Evolutionary conservation across 2,888 invertebrate genomes (phyloP).

Genomic region (Drosophila tanythrix): DNA sequence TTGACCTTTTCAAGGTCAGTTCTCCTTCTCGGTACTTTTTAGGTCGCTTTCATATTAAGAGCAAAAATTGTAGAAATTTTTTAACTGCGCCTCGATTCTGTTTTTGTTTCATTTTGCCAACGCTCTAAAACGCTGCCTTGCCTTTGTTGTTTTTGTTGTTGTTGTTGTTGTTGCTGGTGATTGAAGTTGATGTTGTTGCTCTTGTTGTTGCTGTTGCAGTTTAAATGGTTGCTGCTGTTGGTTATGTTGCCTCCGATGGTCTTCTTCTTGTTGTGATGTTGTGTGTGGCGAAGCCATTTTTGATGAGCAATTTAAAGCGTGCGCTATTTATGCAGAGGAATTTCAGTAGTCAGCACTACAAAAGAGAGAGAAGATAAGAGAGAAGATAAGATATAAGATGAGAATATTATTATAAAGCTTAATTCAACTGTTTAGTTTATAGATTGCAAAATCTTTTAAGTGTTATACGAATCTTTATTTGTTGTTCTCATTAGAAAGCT

Average conservation of each 20-base stretch:
- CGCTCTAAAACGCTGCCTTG: constrained; percentile 48
- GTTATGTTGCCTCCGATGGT: constrained; percentile 8
- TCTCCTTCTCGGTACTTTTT: constrained; percentile 26
- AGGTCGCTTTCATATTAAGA: constrained; percentile 47
- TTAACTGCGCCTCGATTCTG: constrained; percentile 42
- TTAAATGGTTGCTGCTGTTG: constrained; percentile 28
- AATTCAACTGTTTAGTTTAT: background rate
- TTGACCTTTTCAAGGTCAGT: constrained; percentile 43
- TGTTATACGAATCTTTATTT: background rate
- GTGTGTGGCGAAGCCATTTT: constrained; percentile 61
- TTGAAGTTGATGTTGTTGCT: constrained; percentile 21
- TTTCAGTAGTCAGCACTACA: constrained; percentile 48
- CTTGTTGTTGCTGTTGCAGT: constrained; percentile 12
- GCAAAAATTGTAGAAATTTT: constrained; percentile 34
- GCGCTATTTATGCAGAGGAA: constrained; percentile 26
- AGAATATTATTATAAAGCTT: background rate
- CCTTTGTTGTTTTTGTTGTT: constrained; percentile 36
- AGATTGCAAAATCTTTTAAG: background rate
- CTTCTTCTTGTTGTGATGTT: constrained; percentile 22
- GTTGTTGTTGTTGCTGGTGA: constrained; percentile 14
- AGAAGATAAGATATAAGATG: background rate
- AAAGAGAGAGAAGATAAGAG: background rate
- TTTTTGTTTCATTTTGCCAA: constrained; percentile 66
- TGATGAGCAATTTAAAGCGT: constrained; percentile 12
- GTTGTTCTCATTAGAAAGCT: fast-evolving